Percentiles rank a stretch among this genome's conserved stretches.
Evolutionary conservation across 2,888 invertebrate species (phyloP).

Genomic region (Hydroisotoma schaefferi): DNA sequence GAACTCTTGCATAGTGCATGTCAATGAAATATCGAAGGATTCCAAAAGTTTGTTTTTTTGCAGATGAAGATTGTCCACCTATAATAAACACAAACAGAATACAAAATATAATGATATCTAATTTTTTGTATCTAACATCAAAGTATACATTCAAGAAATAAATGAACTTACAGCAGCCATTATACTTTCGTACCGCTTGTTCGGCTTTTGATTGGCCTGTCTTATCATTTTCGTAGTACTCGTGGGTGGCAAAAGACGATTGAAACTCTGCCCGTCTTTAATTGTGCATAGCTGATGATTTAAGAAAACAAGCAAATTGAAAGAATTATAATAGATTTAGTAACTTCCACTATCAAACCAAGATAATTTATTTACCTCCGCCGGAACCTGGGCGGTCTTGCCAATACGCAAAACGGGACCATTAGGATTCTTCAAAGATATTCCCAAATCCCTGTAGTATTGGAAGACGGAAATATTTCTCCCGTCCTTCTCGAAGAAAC

Average conservation of each 20-base stretch:
- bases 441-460: not conserved
- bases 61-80: constrained; percentile 4
- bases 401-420: constrained; percentile 13
- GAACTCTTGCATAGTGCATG: not conserved
- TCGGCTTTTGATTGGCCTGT: not conserved
- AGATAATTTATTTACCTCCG: constrained; percentile 15
- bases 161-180: not conserved
- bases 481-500: not conserved
- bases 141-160: not conserved
- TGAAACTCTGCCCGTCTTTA: constrained; percentile 11
- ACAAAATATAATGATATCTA: not conserved
- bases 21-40: constrained; percentile 15
- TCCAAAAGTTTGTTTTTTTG: not conserved
- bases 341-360: not conserved
- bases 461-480: not conserved
- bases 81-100: not conserved
- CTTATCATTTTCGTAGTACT: not conserved
- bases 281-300: constrained; percentile 23
- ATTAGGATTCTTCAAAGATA: not conserved
- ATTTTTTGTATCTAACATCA: not conserved
- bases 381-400: constrained; percentile 8
- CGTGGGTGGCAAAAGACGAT: not conserved
- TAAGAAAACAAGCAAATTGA: not conserved
- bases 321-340: not conserved
- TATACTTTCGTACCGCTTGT: not conserved